phyloP scores from a whole-genome alignment of 1,140 invertebrate species.

The Drosophila takahashii region DNA sequence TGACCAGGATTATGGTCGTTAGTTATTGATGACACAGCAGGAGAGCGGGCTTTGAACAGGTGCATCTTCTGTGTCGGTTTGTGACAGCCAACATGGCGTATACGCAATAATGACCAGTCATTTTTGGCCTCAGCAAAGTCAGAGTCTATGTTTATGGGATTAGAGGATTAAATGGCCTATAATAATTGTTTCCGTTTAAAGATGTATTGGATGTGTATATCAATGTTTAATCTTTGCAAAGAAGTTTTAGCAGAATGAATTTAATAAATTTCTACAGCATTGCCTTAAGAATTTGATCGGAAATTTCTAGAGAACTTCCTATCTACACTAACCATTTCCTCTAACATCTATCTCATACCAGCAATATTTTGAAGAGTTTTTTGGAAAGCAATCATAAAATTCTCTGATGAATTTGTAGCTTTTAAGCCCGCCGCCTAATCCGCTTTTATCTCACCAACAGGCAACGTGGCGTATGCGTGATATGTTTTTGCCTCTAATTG shows the following conservation, averaged over 20 bases:
- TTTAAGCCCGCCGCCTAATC: slow-evolving; percentile 1
- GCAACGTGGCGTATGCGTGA: slow-evolving; percentile 50
- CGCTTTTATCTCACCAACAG: neutral
- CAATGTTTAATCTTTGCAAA: neutral
- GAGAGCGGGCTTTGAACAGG: slow-evolving; percentile 23
- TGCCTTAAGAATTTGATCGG: neutral
- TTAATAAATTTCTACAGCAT: neutral
- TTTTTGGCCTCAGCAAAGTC: slow-evolving; percentile 6
- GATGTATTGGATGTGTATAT: no score
- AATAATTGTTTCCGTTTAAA: no score
- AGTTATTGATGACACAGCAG: slow-evolving; percentile 45
- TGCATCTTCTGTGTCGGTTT: slow-evolving; percentile 21
- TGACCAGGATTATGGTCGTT: slow-evolving; percentile 54
- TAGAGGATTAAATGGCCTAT: neutral
- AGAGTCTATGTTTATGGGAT: neutral
- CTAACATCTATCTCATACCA: neutral
- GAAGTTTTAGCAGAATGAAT: neutral
- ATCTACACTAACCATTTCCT: neutral
- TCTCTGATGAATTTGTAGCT: slow-evolving; percentile 5
- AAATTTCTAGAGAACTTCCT: neutral
- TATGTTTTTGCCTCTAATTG: slow-evolving; percentile 45
- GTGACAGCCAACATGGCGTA: slow-evolving; percentile 34
- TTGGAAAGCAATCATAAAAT: neutral
- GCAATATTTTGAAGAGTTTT: neutral
- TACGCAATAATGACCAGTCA: slow-evolving; percentile 13